These are phyloP conservation scores for Tridacna crocea DNA, from an alignment of 2,888 invertebrate species.

Conservation along the genomic window DNA sequence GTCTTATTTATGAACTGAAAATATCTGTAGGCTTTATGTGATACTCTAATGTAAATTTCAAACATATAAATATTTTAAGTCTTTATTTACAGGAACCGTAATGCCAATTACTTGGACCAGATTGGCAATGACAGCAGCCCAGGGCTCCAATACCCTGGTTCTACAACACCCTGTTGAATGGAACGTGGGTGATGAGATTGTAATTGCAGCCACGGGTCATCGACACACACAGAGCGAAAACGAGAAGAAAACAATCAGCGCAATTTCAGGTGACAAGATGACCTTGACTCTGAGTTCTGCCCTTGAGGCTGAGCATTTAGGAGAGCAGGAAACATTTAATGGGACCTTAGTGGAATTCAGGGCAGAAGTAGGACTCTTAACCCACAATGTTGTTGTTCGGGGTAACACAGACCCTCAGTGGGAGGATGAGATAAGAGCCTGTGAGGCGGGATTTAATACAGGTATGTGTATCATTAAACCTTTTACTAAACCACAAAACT, in stretches of 20 bases:
- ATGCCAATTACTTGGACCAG: slow-evolving; percentile 62
- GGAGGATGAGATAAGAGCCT: slow-evolving; percentile 77
- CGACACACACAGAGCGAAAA: slow-evolving; percentile 76
- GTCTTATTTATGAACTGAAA: too few species aligned
- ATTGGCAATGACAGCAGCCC: slow-evolving; percentile 56
- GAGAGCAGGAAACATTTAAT: slow-evolving; percentile 69
- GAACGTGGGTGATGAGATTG: slow-evolving; percentile 76
- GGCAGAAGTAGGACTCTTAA: slow-evolving; percentile 81
- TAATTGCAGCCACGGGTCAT: slow-evolving; percentile 81
- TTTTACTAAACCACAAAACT: background rate
- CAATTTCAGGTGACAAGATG: slow-evolving; percentile 68
- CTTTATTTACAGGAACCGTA: slow-evolving; percentile 45
- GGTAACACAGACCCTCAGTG: slow-evolving; percentile 78
- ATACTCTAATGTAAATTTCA: too few species aligned
- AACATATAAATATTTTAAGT: too few species aligned
- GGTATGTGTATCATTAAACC: slow-evolving; percentile 64
- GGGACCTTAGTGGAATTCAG: slow-evolving; percentile 71
- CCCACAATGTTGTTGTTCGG: slow-evolving; percentile 78
- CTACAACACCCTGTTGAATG: slow-evolving; percentile 61
- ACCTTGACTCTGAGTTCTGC: slow-evolving; percentile 73
- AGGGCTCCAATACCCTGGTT: slow-evolving; percentile 42
- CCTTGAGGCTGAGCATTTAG: slow-evolving; percentile 73
- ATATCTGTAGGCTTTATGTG: too few species aligned
- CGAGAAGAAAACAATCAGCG: slow-evolving; percentile 74
- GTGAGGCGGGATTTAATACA: slow-evolving; percentile 80